Evolutionary conservation across 2,797 vertebrate species (phyloP), one percentile per base, ranked within the genome.

Genomic region (Myripristis jacobus): DNA sequence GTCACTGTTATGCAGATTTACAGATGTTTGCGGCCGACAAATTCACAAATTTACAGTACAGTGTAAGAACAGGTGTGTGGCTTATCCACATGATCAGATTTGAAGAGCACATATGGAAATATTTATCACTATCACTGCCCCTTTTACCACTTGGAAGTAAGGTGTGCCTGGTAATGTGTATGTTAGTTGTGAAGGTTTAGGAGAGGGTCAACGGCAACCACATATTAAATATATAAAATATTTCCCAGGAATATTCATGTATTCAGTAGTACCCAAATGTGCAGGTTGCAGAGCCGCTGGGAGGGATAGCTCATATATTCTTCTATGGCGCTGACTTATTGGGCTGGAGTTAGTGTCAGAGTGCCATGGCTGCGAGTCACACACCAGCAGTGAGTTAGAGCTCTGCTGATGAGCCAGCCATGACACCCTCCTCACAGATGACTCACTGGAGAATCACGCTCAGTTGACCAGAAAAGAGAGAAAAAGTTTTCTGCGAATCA

Each of bases 321-420:
- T 74, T 76, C 66, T 43, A 58, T 25, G 50, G 61, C 60, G 38
- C 51, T 76, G 68, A 76, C 66, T 79, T 55, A 70, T 76, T 51
- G 59, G 61, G 43, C 60, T 66, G 46, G n/a, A 73, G 58, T 41
- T 41, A 61, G 77, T 60, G 52, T 70, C 69, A 61, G 48, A 31
- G 46, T 65, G 62, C 48, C 58, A 48, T 68, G 44, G 48, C 73
- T 75, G 59, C 56, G 29, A 79, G 79, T 85, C 67, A 69, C 70
- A 75, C 29, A 66, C 51, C 44, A 58, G 25, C 51, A 63, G 70
- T 52, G 51, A 69, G 48, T 68, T 71, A 25, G 68, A 73, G 62
- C 70, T 50, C 21, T 24, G 48, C 22, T 48, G 19, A 3, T 21
- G 47, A 48, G 47, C 47, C 62, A 58, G 34, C 34, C 36, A 67